Percentiles rank a stretch among this genome's conserved stretches.
Conservation (phyloP, 92 coral and sea anemone genomes). For the Epizoanthus scotinus region DNA sequence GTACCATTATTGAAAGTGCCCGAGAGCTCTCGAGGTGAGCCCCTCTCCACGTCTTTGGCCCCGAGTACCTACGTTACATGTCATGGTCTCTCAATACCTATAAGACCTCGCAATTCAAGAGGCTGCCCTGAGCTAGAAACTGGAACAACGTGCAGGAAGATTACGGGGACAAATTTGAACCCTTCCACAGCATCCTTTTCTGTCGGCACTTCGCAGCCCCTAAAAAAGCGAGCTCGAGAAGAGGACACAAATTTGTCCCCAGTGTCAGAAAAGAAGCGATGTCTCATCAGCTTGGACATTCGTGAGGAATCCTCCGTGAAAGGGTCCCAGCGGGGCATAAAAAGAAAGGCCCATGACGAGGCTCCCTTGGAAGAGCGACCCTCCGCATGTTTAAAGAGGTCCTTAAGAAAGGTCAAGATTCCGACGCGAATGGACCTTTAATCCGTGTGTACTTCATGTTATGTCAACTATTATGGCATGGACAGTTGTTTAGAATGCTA, state of each 20-base stretch:
- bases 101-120: no score
- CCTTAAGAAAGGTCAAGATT: slow-evolving; percentile 13
- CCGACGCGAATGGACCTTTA: slow-evolving; percentile 39
- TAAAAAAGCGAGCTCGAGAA: slow-evolving; percentile 1
- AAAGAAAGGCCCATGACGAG: slow-evolving; percentile 24
- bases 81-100: no score
- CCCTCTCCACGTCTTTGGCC: no score
- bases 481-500: no score
- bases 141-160: background rate
- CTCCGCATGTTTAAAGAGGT: background rate
- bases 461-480: background rate
- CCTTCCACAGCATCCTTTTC: background rate
- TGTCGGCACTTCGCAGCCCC: slow-evolving; percentile 10
- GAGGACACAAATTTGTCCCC: background rate
- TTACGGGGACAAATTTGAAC: background rate
- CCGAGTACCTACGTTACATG: no score
- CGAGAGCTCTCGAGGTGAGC: no score
- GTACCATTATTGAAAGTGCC: no score
- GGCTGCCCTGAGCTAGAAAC: no score
- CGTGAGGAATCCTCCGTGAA: background rate
- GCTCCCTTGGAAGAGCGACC: slow-evolving; percentile 23
- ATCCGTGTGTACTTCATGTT: background rate
- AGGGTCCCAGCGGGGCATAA: slow-evolving; percentile 1
- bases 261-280: slow-evolving; percentile 16
- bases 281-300: background rate